Evolutionary conservation across 2,888 invertebrate species (phyloP).

Genomic region (Sarcophaga subvicina): DNA sequence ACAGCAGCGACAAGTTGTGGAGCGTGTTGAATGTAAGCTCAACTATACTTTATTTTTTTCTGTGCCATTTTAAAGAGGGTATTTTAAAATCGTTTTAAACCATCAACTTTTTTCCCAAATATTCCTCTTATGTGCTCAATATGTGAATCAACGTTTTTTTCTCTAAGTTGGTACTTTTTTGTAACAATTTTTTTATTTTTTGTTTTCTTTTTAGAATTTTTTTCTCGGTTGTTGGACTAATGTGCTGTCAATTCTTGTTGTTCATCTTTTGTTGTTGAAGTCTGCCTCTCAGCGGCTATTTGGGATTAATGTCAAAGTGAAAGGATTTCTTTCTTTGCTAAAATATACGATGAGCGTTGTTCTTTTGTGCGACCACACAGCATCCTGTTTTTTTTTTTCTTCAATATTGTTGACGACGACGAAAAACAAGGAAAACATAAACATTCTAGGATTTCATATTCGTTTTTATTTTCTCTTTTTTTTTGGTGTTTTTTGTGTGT

Average conservation of each 20-base stretch:
- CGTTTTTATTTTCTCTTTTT: conserved; percentile 44
- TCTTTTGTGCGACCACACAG: conserved; percentile 29
- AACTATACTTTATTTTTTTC: no score
- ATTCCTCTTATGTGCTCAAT: neutral
- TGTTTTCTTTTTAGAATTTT: conserved; percentile 5
- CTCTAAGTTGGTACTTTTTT: conserved; percentile 1
- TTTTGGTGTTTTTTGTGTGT: neutral
- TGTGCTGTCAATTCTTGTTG: conserved; percentile 67
- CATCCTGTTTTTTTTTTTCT: conserved; percentile 18
- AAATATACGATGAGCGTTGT: conserved; percentile 54
- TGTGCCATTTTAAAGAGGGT: neutral
- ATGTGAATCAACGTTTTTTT: neutral
- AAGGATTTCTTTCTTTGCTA: conserved; percentile 64
- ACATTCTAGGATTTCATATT: conserved; percentile 66
- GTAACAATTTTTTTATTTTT: conserved; percentile 10
- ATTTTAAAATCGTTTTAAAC: neutral
- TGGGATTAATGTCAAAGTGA: conserved; percentile 72
- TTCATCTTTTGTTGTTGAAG: conserved; percentile 68
- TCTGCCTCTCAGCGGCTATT: conserved; percentile 69
- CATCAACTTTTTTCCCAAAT: neutral
- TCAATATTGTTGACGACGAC: neutral
- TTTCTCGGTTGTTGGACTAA: conserved; percentile 40
- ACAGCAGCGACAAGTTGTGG: no score
- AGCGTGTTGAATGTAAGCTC: no score
- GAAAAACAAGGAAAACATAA: conserved; percentile 35